Conservation (phyloP, 2,888 invertebrate genomes). For the Arenicola marina region DNA sequence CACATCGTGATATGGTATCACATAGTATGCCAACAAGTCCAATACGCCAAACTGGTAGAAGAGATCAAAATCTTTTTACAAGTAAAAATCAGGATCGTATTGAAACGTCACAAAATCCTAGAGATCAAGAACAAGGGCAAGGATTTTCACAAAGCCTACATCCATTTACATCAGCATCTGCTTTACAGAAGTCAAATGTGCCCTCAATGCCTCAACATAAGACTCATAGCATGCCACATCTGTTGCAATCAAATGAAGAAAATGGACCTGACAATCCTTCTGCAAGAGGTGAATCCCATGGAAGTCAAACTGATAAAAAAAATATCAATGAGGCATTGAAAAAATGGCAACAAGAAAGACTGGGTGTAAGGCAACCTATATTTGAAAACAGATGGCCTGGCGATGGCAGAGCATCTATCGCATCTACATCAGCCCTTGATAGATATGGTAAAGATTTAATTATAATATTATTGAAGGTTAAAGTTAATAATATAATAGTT, state of each 20-base stretch:
- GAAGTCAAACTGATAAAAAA: not conserved
- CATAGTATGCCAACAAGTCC: no score
- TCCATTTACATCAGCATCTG: not conserved
- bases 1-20: no score
- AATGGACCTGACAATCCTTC: not conserved
- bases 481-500: no score
- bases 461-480: no score
- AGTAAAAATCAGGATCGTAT: no score
- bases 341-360: not conserved
- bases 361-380: not conserved
- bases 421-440: not conserved
- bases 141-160: no score
- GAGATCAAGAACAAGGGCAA: no score
- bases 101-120: no score
- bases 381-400: not conserved
- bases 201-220: not conserved
- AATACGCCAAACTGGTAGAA: no score
- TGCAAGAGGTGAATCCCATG: not conserved
- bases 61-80: no score
- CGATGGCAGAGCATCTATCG: not conserved
- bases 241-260: not conserved
- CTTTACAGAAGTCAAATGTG: not conserved
- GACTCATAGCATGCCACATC: not conserved
- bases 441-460: not conserved
- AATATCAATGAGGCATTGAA: not conserved